These are phyloP conservation scores for Elgaria multicarinata DNA, from an alignment of 2,113 vertebrate species.

Conservation along the genomic window DNA sequence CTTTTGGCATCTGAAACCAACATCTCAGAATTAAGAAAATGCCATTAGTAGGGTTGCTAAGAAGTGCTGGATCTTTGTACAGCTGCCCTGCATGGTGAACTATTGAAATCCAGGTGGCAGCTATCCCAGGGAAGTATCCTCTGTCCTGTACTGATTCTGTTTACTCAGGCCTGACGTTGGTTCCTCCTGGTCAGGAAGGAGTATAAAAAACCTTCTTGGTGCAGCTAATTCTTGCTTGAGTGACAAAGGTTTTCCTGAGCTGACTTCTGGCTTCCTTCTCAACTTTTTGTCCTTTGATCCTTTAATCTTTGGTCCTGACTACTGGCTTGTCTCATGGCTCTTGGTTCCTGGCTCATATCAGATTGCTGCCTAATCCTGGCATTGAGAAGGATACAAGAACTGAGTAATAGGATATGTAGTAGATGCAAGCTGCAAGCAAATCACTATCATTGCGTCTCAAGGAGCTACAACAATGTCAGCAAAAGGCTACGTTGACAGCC, in stretches of 20 bases:
- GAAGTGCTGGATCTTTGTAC: background rate
- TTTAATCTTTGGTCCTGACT: background rate
- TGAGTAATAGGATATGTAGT: background rate
- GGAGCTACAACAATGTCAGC: background rate
- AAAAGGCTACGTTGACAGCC: background rate
- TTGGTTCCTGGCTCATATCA: background rate
- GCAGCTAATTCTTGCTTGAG: background rate
- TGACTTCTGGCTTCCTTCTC: no score
- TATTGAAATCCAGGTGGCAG: background rate
- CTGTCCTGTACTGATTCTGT: background rate
- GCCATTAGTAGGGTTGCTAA: background rate
- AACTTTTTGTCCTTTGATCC: no score
- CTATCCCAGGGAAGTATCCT: background rate
- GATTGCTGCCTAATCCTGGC: no score
- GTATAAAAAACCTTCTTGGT: background rate
- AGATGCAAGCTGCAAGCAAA: background rate
- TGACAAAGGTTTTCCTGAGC: no score
- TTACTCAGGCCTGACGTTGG: background rate
- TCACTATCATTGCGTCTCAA: background rate
- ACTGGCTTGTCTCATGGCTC: background rate
- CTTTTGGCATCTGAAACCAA: slow-evolving; percentile 27
- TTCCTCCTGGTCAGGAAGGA: background rate
- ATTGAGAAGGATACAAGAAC: no score
- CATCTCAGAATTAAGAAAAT: background rate
- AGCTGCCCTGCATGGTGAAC: background rate